Evolutionary conservation across 2,113 vertebrate genomes (phyloP), one percentile per base, ranked within the genome.

Genomic region (Bucco capensis): DNA sequence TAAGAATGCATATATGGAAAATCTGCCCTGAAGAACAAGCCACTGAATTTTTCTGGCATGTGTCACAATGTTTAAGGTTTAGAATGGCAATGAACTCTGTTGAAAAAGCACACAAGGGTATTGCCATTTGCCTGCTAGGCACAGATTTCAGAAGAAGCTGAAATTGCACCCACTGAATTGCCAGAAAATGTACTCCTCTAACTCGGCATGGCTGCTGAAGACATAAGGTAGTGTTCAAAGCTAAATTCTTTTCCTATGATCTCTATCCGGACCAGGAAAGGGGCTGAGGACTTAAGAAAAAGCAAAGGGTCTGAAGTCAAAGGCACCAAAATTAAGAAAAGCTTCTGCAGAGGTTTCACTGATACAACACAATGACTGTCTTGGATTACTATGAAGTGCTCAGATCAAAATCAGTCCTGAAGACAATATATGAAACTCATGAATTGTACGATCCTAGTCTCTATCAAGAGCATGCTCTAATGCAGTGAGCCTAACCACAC

Each of bases 21-120:
- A 94, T 92, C 62, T 89, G 90, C 85, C 77, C 90, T 82, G 71
- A 92, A 93, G 90, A 93, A 42, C 58, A 87, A 91, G 62, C 75
- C 0, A 2, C 70, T 74, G 90, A 94, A 91, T 95, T 91, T 92
- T 95, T 94, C 92, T 94, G 94, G 85, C 85, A 96, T 96, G 88
- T 94, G 95, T 96, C 94, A 96, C 83, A 96, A 96, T 69, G 80
- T 92, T 96, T 96, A 94, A 96, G 88, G 89, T 86, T 92, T 95
- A 92, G 76, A 94, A 87, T 28, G 57, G 93, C 89, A 96, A 83
- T 95, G 94, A 93, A 91, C 93, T 94, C 92, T 56, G 77, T n/a
- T 91, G 93, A 87, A 91, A 79, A 93, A 96, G 74, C 75, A 80
- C 92, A 95, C 82, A 60, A 27, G 83, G 71, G 57, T 44, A 83